Percentiles rank a stretch among this genome's conserved stretches.
These are phyloP conservation scores for Danionella cerebrum DNA, from an alignment of 2,113 vertebrate genomes.

Conservation along the genomic window DNA sequence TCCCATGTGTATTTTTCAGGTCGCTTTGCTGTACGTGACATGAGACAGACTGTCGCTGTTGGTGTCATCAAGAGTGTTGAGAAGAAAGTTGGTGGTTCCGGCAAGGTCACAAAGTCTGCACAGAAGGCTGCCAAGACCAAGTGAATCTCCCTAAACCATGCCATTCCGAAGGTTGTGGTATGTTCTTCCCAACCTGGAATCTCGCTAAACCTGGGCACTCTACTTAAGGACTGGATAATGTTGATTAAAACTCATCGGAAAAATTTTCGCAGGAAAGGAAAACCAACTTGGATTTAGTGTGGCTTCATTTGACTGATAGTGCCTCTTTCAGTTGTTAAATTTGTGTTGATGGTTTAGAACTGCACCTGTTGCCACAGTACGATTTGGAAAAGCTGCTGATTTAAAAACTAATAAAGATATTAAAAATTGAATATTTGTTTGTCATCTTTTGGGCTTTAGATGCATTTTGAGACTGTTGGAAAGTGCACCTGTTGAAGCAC, in stretches of 20 bases:
- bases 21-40: slow-evolving; percentile 74
- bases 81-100: slow-evolving; percentile 49
- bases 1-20: slow-evolving; percentile 53
- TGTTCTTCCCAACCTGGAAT: slow-evolving; percentile 48
- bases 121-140: slow-evolving; percentile 65
- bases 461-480: not conserved
- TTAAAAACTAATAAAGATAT: slow-evolving; percentile 67
- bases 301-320: slow-evolving; percentile 52
- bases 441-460: not conserved
- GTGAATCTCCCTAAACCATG: slow-evolving; percentile 55
- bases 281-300: slow-evolving; percentile 37
- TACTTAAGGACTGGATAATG: slow-evolving; percentile 78
- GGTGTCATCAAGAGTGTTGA: slow-evolving; percentile 70
- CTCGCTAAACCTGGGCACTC: slow-evolving; percentile 59
- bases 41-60: slow-evolving; percentile 75
- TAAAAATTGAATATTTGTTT: slow-evolving; percentile 44
- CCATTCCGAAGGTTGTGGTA: slow-evolving; percentile 32
- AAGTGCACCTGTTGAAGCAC: slow-evolving; percentile 52
- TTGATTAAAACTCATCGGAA: slow-evolving; percentile 77
- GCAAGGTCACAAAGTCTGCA: slow-evolving; percentile 71
- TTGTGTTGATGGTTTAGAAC: slow-evolving; percentile 66
- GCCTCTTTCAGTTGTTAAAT: slow-evolving; percentile 63
- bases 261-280: slow-evolving; percentile 78
- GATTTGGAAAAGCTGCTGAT: slow-evolving; percentile 68
- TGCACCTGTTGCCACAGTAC: slow-evolving; percentile 58